Percentiles rank a stretch among this genome's conserved stretches.
Evolutionary conservation across 2,888 invertebrate species (phyloP).

Genomic region (Quadriops clusia): DNA sequence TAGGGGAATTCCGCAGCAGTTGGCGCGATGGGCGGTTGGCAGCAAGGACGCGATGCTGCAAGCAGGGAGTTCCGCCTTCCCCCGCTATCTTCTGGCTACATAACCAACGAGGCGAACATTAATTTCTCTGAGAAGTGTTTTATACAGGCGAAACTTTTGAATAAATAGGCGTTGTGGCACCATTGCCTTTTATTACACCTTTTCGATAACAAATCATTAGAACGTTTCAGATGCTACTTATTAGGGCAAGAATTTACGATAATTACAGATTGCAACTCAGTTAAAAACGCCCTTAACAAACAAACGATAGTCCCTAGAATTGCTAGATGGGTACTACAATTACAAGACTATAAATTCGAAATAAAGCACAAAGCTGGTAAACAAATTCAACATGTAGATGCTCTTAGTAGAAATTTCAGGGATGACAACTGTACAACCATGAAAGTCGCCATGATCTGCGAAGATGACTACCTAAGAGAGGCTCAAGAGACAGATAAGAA

Average conservation of each 20-base stretch:
- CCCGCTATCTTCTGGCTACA: too few relatives aligned
- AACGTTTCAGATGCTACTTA: slow-evolving; percentile 13
- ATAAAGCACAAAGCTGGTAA: slow-evolving; percentile 8
- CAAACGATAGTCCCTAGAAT: slow-evolving; percentile 10
- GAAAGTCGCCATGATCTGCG: slow-evolving; percentile 3
- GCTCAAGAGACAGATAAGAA: slow-evolving; percentile 8
- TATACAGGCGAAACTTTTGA: too few relatives aligned
- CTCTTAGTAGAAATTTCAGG: slow-evolving; percentile 10
- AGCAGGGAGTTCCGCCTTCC: too few relatives aligned
- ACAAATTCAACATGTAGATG: slow-evolving; percentile 11
- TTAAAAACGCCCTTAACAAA: slow-evolving; percentile 10
- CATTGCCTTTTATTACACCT: too few relatives aligned
- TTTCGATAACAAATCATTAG: too few relatives aligned
- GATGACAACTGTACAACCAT: background rate
- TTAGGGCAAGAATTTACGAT: slow-evolving; percentile 12
- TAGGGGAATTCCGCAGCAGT: too few relatives aligned
- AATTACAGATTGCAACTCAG: slow-evolving; percentile 11
- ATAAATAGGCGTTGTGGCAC: too few relatives aligned
- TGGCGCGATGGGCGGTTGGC: too few relatives aligned
- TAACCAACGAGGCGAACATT: too few relatives aligned
- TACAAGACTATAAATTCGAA: slow-evolving; percentile 10
- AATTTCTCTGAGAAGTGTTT: too few relatives aligned
- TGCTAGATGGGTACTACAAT: slow-evolving; percentile 10
- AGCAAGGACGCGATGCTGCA: too few relatives aligned
- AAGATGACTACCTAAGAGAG: slow-evolving; percentile 8